Percentiles rank a stretch among this genome's conserved stretches.
Conservation (phyloP, 2,888 invertebrate species). For the Drosophila atripex region DNA sequence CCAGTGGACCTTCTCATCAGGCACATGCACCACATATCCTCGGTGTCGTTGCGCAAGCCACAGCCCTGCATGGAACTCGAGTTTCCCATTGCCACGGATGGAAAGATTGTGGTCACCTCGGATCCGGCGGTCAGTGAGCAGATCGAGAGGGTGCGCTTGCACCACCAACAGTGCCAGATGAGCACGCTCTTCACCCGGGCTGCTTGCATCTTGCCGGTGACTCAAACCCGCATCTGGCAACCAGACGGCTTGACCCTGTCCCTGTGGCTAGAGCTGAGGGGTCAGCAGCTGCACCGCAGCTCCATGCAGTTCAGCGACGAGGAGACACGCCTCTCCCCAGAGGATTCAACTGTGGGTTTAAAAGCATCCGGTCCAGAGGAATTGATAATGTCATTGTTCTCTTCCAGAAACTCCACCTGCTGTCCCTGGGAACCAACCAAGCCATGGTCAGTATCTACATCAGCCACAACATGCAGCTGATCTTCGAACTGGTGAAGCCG, state of each 20-base stretch:
- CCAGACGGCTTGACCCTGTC: conserved; percentile 81
- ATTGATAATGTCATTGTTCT: neutral
- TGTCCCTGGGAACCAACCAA: conserved; percentile 83
- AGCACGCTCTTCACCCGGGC: conserved; percentile 81
- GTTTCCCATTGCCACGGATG: conserved; percentile 81
- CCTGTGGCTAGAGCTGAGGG: conserved; percentile 81
- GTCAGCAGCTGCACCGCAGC: conserved; percentile 70
- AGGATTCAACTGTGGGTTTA: conserved; percentile 70
- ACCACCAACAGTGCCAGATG: conserved; percentile 79
- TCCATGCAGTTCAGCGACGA: conserved; percentile 77
- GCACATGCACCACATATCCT: conserved; percentile 84
- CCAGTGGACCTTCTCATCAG: conserved; percentile 86
- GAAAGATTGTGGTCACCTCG: conserved; percentile 76
- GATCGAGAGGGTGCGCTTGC: conserved; percentile 80
- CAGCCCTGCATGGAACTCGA: conserved; percentile 81
- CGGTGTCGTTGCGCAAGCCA: conserved; percentile 70
- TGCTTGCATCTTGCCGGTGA: conserved; percentile 82
- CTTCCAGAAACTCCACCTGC: conserved; percentile 80
- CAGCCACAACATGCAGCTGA: conserved; percentile 77
- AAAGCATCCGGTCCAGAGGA: neutral
- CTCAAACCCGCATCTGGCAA: conserved; percentile 80
- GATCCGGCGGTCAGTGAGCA: conserved; percentile 74
- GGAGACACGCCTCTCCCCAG: conserved; percentile 76
- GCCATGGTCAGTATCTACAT: conserved; percentile 82
- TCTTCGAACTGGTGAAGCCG: conserved; percentile 81